These are phyloP conservation scores for Zygaena filipendulae DNA, from an alignment of 2,888 invertebrate genomes.

Conservation along the genomic window DNA sequence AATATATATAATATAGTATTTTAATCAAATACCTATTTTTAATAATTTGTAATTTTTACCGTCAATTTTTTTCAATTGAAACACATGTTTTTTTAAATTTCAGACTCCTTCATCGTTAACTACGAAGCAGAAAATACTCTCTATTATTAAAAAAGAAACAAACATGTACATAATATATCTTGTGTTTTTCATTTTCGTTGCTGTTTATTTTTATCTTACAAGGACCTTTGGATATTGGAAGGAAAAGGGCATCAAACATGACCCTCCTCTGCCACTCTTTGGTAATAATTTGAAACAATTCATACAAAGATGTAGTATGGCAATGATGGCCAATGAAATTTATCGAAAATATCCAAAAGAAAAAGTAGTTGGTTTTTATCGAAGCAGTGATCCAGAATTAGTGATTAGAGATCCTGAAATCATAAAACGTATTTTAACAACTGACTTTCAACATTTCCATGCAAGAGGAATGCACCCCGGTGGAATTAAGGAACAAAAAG, in stretches of 20 bases:
- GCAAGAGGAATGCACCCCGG: slow-evolving; percentile 41
- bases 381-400: slow-evolving; percentile 37
- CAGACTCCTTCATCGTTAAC: not conserved
- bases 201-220: slow-evolving; percentile 40
- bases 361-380: slow-evolving; percentile 45
- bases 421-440: slow-evolving; percentile 38
- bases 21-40: too few species aligned
- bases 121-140: too few species aligned
- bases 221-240: slow-evolving; percentile 44
- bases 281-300: slow-evolving; percentile 42
- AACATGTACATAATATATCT: too few species aligned
- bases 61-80: too few species aligned
- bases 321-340: slow-evolving; percentile 37
- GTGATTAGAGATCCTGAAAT: slow-evolving; percentile 48
- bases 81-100: too few species aligned
- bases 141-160: too few species aligned
- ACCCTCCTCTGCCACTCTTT: slow-evolving; percentile 34
- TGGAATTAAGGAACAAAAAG: slow-evolving; percentile 33
- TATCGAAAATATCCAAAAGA: slow-evolving; percentile 46
- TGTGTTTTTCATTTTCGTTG: too few species aligned
- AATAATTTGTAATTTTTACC: too few species aligned
- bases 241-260: slow-evolving; percentile 42
- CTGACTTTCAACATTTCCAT: slow-evolving; percentile 43
- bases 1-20: too few species aligned
- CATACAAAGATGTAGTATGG: slow-evolving; percentile 34